Conservation (phyloP, 2,888 invertebrate genomes). For the Hylaea fasciaria region DNA sequence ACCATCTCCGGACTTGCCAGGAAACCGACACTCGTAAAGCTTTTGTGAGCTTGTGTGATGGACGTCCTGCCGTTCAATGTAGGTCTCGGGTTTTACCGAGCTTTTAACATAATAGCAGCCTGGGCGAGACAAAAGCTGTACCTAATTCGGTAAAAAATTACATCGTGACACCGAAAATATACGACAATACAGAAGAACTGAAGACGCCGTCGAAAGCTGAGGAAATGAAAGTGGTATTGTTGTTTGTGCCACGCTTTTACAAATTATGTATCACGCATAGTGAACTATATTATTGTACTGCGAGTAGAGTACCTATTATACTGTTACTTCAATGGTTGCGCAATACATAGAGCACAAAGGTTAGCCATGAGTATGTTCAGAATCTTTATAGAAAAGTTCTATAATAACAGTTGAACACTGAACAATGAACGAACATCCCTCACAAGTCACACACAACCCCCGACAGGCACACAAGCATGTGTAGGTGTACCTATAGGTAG, state of each 20-base stretch:
- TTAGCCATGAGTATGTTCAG: no score
- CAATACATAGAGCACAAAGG: no score
- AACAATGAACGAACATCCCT: no score
- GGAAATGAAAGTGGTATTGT: constrained; percentile 17
- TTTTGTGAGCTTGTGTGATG: constrained; percentile 10
- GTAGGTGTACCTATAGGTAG: no score
- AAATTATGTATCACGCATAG: no score
- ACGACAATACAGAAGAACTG: constrained; percentile 7
- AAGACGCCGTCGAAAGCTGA: constrained; percentile 13
- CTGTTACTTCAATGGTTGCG: no score
- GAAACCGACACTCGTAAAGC: constrained; percentile 13
- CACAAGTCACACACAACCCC: no score
- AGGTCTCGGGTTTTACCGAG: constrained; percentile 30
- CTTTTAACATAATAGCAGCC: constrained; percentile 19
- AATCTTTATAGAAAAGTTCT: no score
- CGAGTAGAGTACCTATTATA: no score
- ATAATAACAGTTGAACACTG: no score
- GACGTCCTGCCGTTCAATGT: constrained; percentile 19
- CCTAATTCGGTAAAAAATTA: constrained; percentile 15
- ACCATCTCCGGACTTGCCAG: constrained; percentile 18
- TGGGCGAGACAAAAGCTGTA: constrained; percentile 6
- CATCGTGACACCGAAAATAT: background rate
- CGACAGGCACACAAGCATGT: no score
- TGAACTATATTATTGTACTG: no score
- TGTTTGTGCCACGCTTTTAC: constrained; percentile 1